Base-by-base conservation (phyloP, 2,888 invertebrate species). In the Nycteola revayana region DNA sequence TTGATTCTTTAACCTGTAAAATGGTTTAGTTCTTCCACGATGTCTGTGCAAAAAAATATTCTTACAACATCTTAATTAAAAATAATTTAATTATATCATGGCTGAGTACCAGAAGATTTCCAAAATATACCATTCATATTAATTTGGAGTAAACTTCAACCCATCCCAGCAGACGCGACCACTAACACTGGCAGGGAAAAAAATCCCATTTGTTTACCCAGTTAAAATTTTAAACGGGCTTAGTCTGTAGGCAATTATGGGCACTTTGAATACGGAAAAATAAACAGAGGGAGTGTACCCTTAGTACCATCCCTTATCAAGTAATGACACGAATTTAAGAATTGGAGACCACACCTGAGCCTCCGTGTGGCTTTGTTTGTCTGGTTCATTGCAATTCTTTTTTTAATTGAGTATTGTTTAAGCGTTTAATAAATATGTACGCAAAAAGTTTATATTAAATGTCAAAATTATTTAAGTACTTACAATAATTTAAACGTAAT, bases 321-420 rank as follows among this genome's bases (percentile, higher is more conserved):
- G 63, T 75, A 78, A 78, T 80, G 81, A 81, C 73, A 68, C 66
- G 68, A 72, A 61, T 74, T 71, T 69, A 68, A 64, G 66, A 65
- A 66, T 63, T 67, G 67, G 61, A 57, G 64, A 58, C 61, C 47
- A 57, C 82, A 83, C 82, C 82, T 83, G 83, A 71, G 73, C 72
- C 56, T 48, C 55, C 40, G 29, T 23, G 30, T 11, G n/a, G 10
- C 4, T 25, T 7, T 45, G 34, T 54, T 40, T 37, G 42, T 21
- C 24, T 35, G 26, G 28, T n/a, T n/a, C n/a, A n/a, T n/a, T n/a
- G n/a, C n/a, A n/a, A n/a, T n/a, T n/a, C n/a, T n/a, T n/a, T n/a
- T n/a, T n/a, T n/a, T n/a, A n/a, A n/a, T n/a, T n/a, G n/a, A n/a
- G n/a, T n/a, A n/a, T n/a, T n/a, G n/a, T n/a, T n/a, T n/a, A n/a